Percentiles rank a stretch among this genome's conserved stretches.
Conservation (phyloP, 2,888 invertebrate species). For the Drosophila subquinaria region DNA sequence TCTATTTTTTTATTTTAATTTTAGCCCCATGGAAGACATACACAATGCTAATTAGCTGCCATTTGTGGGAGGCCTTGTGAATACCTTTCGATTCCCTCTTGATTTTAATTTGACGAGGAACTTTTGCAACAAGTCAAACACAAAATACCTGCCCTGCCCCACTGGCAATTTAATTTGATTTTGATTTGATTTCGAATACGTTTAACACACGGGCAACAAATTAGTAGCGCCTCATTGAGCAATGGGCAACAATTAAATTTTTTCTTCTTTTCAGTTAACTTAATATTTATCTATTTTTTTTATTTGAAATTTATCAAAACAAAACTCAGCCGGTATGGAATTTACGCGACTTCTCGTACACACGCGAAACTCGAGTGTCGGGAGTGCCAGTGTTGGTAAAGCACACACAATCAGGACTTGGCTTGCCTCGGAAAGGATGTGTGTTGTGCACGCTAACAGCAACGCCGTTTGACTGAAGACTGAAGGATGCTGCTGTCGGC, state of each 20-base stretch:
- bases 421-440: conserved; percentile 30
- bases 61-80: background rate
- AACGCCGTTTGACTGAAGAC: conserved; percentile 74
- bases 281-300: background rate
- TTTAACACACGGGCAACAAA: conserved; percentile 31
- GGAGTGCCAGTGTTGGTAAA: conserved; percentile 11
- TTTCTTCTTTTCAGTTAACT: background rate
- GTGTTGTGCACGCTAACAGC: conserved; percentile 80
- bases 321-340: conserved; percentile 34
- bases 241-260: conserved; percentile 22
- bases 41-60: conserved; percentile 25
- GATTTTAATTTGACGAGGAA: conserved; percentile 8
- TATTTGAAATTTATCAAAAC: background rate
- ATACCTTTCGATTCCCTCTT: conserved; percentile 7
- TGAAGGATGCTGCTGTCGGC: conserved; percentile 56
- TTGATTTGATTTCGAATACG: conserved; percentile 35
- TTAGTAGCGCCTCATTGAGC: conserved; percentile 38
- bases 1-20: background rate
- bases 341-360: conserved; percentile 6
- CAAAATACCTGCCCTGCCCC: conserved; percentile 20
- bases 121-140: conserved; percentile 48
- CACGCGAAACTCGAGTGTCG: conserved; percentile 25
- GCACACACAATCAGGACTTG: conserved; percentile 13
- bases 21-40: background rate
- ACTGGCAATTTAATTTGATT: conserved; percentile 30